Conservation (phyloP, 2,113 vertebrate species). For the Malurus cyaneus region DNA sequence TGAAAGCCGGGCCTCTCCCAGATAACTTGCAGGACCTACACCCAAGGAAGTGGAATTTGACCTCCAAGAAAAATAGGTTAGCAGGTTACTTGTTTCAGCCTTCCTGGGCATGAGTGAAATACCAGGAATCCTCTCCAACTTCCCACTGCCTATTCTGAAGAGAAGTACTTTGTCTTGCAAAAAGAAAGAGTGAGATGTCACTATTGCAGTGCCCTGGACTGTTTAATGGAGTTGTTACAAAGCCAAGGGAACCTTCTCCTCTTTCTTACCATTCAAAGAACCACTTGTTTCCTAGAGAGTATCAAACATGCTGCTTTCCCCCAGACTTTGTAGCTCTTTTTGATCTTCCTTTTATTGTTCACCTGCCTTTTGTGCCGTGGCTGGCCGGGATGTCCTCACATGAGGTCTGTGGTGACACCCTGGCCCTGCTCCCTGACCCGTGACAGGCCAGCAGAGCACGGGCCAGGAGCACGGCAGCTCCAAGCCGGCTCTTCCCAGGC, state of each 20-base stretch:
- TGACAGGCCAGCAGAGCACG: rapidly evolving
- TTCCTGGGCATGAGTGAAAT: neutral
- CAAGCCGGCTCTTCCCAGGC: neutral
- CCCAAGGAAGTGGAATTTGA: neutral
- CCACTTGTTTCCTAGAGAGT: neutral
- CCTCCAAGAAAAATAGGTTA: neutral
- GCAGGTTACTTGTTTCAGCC: neutral
- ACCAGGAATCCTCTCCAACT: neutral
- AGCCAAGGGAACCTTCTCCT: neutral
- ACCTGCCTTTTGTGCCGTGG: neutral
- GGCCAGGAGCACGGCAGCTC: neutral
- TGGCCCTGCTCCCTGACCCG: rapidly evolving
- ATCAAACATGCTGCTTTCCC: neutral
- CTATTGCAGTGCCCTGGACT: neutral
- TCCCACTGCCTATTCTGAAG: neutral
- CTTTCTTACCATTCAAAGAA: neutral
- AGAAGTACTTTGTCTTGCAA: neutral
- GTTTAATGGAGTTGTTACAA: neutral
- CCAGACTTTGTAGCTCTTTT: neutral
- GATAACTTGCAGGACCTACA: neutral
- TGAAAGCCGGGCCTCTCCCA: neutral
- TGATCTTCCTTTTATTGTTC: neutral
- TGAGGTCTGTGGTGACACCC: rapidly evolving
- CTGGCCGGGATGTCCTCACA: rapidly evolving
- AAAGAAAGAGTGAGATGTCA: neutral